A percentile compares a stretch with the other conserved stretches of the same genome.
These are phyloP conservation scores for Listrodromus nycthemerus DNA, from an alignment of 2,888 invertebrate species.

Conservation along the genomic window DNA sequence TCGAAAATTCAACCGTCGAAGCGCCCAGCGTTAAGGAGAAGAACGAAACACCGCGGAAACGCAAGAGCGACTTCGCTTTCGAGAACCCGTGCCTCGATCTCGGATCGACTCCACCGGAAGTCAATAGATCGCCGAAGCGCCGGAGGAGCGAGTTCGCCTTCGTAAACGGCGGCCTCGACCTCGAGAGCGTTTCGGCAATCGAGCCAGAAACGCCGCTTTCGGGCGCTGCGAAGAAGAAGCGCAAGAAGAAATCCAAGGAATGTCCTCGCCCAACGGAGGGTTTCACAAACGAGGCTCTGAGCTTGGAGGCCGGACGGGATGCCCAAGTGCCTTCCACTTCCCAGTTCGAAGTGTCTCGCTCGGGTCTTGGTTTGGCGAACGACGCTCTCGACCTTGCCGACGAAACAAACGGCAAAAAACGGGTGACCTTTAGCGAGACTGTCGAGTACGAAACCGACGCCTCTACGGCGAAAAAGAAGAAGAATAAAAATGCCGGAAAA, in stretches of 20 bases:
- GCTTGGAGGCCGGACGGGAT: conserved; percentile 38
- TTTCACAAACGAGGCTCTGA: conserved; percentile 66
- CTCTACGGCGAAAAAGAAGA: conserved; percentile 68
- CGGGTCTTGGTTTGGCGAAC: conserved; percentile 76
- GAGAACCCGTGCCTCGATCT: conserved; percentile 55
- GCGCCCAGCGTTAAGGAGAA: conserved; percentile 54
- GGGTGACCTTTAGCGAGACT: conserved; percentile 82
- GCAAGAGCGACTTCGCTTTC: conserved; percentile 66
- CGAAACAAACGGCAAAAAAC: conserved; percentile 76
- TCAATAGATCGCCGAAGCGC: conserved; percentile 43
- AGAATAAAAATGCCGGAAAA: conserved; percentile 72
- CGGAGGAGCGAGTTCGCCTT: conserved; percentile 49
- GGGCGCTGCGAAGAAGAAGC: conserved; percentile 46
- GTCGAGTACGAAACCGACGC: conserved; percentile 79
- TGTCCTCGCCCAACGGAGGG: conserved; percentile 32
- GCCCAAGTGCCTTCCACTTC: conserved; percentile 25
- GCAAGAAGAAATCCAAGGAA: conserved; percentile 53
- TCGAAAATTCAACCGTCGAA: conserved; percentile 58
- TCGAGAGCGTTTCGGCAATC: conserved; percentile 29
- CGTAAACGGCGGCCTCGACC: conserved; percentile 62
- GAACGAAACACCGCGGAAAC: conserved; percentile 69
- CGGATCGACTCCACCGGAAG: conserved; percentile 23
- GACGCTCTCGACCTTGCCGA: conserved; percentile 80
- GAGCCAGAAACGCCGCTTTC: background rate
- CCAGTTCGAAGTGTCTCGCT: conserved; percentile 64